Evolutionary conservation across 2,888 invertebrate genomes (phyloP).

Genomic region (Panzeria rudis): DNA sequence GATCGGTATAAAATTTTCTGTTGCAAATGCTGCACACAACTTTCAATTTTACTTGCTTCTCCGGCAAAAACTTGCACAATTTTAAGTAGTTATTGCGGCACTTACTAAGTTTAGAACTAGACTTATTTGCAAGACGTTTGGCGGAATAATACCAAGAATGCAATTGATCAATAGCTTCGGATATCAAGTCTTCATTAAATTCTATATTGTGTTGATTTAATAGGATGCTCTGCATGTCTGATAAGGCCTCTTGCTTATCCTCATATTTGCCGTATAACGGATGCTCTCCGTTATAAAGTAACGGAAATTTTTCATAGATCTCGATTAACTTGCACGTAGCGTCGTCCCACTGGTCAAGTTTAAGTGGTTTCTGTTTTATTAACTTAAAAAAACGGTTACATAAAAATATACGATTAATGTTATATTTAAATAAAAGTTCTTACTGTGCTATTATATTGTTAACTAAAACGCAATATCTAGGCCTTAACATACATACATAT

Average conservation of each 20-base stretch:
- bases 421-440: not conserved
- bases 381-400: constrained; percentile 37
- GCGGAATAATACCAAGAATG: constrained; percentile 78
- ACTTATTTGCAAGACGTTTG: constrained; percentile 45
- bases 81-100: constrained; percentile 75
- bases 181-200: constrained; percentile 76
- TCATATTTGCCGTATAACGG: constrained; percentile 74
- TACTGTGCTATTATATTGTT: too few species aligned
- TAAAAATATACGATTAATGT: not conserved
- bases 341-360: constrained; percentile 45
- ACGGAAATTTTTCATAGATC: constrained; percentile 76
- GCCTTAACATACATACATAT: too few species aligned
- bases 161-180: constrained; percentile 76
- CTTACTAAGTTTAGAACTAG: constrained; percentile 52
- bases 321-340: constrained; percentile 76
- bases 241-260: constrained; percentile 74
- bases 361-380: constrained; percentile 51
- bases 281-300: constrained; percentile 76
- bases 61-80: constrained; percentile 75
- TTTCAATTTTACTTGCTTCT: constrained; percentile 74
- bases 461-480: too few species aligned
- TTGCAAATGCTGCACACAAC: constrained; percentile 76
- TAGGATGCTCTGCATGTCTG: constrained; percentile 74
- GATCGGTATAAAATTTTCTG: constrained; percentile 74
- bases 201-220: constrained; percentile 67